Base-by-base conservation (phyloP, 2,113 vertebrate species). In the Aphyosemion australe region DNA sequence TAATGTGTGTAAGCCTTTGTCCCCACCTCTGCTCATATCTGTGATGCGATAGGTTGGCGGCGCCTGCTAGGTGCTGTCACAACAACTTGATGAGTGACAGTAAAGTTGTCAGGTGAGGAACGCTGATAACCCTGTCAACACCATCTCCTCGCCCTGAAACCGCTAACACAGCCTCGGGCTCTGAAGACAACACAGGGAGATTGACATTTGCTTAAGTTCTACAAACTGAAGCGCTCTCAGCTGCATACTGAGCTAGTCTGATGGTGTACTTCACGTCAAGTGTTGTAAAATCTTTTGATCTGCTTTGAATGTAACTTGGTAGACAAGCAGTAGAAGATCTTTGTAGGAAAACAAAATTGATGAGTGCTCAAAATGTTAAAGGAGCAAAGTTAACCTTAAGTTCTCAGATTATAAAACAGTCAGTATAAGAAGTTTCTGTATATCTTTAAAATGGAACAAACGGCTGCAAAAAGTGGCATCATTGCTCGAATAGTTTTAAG, bases 31-130 rank as follows among this genome's bases (percentile, higher is more conserved):
- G 65, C 74, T 77, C 53, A 21, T 31, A 65, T 63, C 64, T 82
- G 74, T 63, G 69, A 80, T 60, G 59, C 61, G 72, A 76, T 72
- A 48, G 67, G 63, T 79, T 79, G 78, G 63, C 69, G 46, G 56
- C 51, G 65, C 61, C 69, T 79, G 75, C 66, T 42, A 66, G 74
- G 50, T 64, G 71, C 80, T 85, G 84, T 88, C 84, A 85, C 69
- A 72, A 20, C 71, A 73, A 60, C 65, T 45, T 71, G 81, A 79
- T 69, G 75, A 78, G 83, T 80, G 83, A 84, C 83, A 80, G 77
- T 61, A 72, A 65, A 53, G 64, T 63, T 76, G 77, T 72, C 64
- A 62, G 79, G 82, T 74, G 67, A 84, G 61, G 67, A 84, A 78
- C 75, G 60, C 54, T 10, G 78, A 85, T 83, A 85, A 84, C 74